These are phyloP conservation scores for Sorex araneus DNA, from an alignment of 2,113 vertebrate genomes.

Conservation along the genomic window DNA sequence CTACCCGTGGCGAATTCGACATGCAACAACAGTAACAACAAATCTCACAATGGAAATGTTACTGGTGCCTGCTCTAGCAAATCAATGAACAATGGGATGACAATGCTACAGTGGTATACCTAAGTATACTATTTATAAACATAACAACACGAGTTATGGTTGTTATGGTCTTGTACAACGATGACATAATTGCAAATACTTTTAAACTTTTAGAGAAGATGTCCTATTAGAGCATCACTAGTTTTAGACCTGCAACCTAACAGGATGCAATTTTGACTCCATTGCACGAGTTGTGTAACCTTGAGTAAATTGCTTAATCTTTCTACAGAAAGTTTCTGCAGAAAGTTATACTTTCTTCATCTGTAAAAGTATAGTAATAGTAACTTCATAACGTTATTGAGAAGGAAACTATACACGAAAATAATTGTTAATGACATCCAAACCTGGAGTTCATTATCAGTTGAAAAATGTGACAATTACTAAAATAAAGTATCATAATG, in stretches of 20 bases:
- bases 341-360: background rate
- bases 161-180: conserved; percentile 56
- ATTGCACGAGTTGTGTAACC: background rate
- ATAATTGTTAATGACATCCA: background rate
- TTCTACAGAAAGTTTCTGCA: background rate
- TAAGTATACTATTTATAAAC: conserved; percentile 36
- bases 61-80: too few relatives aligned
- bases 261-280: background rate
- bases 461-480: background rate
- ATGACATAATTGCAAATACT: conserved; percentile 17
- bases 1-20: too few relatives aligned
- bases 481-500: conserved; percentile 47
- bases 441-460: too few relatives aligned
- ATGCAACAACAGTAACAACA: too few relatives aligned
- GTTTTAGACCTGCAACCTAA: conserved; percentile 6
- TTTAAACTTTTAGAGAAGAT: conserved; percentile 5
- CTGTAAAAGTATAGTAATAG: conserved; percentile 48
- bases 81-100: too few relatives aligned
- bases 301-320: conserved; percentile 35
- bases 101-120: too few relatives aligned
- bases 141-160: background rate
- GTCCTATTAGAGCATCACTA: background rate
- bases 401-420: background rate
- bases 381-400: conserved; percentile 17
- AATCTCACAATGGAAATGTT: too few relatives aligned